Percentiles rank a stretch among this genome's conserved stretches.
Evolutionary conservation across 2,888 invertebrate genomes (phyloP).

Genomic region (Sinhomidia bicolor): DNA sequence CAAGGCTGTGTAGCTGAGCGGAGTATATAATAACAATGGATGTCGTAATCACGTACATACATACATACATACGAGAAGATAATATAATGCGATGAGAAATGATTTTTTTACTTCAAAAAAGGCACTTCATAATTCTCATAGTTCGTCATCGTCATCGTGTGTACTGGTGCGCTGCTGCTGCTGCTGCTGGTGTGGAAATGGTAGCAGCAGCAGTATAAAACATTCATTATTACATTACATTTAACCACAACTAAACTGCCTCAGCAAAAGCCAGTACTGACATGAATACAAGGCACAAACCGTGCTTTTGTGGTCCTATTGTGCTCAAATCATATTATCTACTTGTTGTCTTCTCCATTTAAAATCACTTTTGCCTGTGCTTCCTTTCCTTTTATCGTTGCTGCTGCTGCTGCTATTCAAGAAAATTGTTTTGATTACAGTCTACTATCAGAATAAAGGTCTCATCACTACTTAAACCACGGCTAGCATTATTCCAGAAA

Average conservation of each 20-base stretch:
- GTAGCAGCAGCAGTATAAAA: background rate
- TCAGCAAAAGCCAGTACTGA: too few relatives aligned
- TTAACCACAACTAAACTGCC: background rate
- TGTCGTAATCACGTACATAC: conserved; percentile 68
- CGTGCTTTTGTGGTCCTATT: background rate
- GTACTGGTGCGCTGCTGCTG: background rate
- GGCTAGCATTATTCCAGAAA: background rate
- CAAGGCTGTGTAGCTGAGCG: too few relatives aligned
- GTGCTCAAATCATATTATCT: background rate
- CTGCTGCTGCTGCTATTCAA: background rate
- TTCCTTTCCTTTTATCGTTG: conserved; percentile 29
- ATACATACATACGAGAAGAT: conserved; percentile 40
- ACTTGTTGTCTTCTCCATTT: background rate
- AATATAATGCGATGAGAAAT: conserved; percentile 52
- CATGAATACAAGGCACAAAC: background rate
- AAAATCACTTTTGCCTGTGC: conserved; percentile 17
- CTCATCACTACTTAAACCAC: background rate
- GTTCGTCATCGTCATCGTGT: conserved; percentile 36
- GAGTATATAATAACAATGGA: conserved; percentile 51
- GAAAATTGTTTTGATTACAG: background rate
- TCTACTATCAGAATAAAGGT: background rate
- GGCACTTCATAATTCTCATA: conserved; percentile 64
- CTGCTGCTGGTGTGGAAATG: conserved; percentile 1
- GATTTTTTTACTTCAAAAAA: conserved; percentile 54
- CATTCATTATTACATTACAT: background rate